Base-by-base conservation (phyloP, 2,113 vertebrate genomes). In the Semnornis frantzii region DNA sequence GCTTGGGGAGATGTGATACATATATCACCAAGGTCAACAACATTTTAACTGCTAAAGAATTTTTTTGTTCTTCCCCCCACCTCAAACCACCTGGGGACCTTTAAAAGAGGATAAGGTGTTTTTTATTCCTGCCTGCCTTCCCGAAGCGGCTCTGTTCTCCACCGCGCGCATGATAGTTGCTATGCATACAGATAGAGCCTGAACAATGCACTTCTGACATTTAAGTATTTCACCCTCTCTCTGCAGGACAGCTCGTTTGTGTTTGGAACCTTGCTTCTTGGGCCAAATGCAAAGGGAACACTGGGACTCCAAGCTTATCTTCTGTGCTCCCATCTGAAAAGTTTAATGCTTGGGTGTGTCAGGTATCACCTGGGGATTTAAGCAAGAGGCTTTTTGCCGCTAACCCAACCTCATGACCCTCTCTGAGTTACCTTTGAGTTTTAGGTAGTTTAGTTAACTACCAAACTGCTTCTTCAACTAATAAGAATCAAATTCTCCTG, bases 331-430 rank as follows among this genome's bases (percentile, higher is more conserved):
- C 94, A 93, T 97, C 94, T 97, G 55, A 97, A 96, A 96, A 96
- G 44, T 96, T 97, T 96, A 98, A 95, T 96, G 97, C 97, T 91
- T 72, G 71, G 82, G 85, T 97, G 98, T 97, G 97, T 98, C 98
- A 64, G 97, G 97, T 98, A 98, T 98, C 98, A 97, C 95, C 98
- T 95, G 33, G 98, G 98, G 98, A 98, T 96, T 97, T 94, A 94
- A 96, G 96, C 96, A 97, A 68, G 95, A 97, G 95, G 94, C 97
- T 98, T 98, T 98, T 96, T 98, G 95, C 93, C 94, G 93, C 97
- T 97, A 98, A 98, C 96, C 91, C 95, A 97, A 97, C 97, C 97
- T 97, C 6, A 3, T 96, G 96, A 96, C 96, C 97, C 93, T 88
- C 82, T 96, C 97, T 95, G 94, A 90, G 82, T 89, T 95, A 96